Percentiles rank a stretch among this genome's conserved stretches.
Conservation (phyloP, 2,888 invertebrate species). For the Troides aeacus region DNA sequence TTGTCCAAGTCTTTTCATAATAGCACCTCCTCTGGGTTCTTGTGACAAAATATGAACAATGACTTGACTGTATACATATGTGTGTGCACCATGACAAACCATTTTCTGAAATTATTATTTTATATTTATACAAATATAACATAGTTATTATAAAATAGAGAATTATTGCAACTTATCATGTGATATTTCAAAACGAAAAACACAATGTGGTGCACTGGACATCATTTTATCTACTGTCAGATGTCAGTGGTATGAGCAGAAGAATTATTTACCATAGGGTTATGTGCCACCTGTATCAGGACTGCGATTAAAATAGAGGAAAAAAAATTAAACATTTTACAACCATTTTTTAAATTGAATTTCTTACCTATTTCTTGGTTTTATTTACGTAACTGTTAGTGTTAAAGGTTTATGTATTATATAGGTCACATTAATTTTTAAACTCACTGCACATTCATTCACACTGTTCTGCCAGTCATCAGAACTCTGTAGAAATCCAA, state of each 20-base stretch:
- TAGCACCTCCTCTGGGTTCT: conserved; percentile 94
- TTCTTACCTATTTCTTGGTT: background rate
- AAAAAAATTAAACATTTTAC: no score
- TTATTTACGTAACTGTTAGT: background rate
- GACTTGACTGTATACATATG: conserved; percentile 98
- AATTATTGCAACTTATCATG: no score
- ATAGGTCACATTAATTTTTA: conserved; percentile 47
- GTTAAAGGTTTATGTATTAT: background rate
- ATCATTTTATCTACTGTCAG: no score
- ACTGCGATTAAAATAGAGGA: no score
- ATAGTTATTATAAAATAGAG: no score
- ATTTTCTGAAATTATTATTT: conserved; percentile 86
- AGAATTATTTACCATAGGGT: no score
- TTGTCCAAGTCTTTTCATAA: conserved; percentile 95
- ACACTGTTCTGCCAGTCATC: conserved; percentile 96
- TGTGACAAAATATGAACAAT: conserved; percentile 93
- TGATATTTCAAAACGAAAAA: no score
- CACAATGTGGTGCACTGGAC: no score
- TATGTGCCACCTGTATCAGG: no score
- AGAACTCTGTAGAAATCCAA: conserved; percentile 92
- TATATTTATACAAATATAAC: background rate
- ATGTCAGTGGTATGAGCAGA: no score
- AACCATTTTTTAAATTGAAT: no score
- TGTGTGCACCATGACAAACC: conserved; percentile 99
- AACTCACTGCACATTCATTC: conserved; percentile 95